A percentile compares a stretch with the other conserved stretches of the same genome.
Conservation (phyloP, 1,140 invertebrate species). For the Drosophila pseudoobscura region DNA sequence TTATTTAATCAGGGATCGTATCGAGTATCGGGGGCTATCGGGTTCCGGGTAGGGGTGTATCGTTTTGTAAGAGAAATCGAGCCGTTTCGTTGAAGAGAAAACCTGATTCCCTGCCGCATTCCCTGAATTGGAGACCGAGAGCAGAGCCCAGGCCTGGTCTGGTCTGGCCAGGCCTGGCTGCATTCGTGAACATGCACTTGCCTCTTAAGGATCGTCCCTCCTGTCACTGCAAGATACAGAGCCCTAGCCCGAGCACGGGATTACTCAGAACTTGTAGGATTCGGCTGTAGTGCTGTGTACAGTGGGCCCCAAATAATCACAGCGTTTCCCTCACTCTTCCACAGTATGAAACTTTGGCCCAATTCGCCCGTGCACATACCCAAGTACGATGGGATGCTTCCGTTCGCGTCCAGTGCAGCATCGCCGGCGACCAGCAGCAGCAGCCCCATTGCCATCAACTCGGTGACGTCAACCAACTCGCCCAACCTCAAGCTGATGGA, state of each 20-base stretch:
- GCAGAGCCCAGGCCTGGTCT: neutral
- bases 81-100: conserved; percentile 16
- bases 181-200: conserved; percentile 77
- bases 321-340: neutral
- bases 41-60: neutral
- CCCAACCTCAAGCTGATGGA: conserved; percentile 82
- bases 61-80: conserved; percentile 10
- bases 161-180: conserved; percentile 6
- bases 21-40: conserved; percentile 11
- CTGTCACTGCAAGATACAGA: conserved; percentile 32
- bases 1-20: too few relatives aligned
- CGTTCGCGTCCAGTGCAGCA: conserved; percentile 69
- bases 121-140: conserved; percentile 18
- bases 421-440: conserved; percentile 67
- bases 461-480: conserved; percentile 83
- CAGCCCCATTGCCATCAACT: conserved; percentile 82
- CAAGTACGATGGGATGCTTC: conserved; percentile 82
- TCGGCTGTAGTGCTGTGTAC: neutral
- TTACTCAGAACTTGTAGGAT: conserved; percentile 58
- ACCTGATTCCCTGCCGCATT: conserved; percentile 1
- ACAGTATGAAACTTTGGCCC: conserved; percentile 81
- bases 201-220: conserved; percentile 65
- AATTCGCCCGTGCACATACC: conserved; percentile 83
- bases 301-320: neutral
- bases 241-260: conserved; percentile 13